Evolutionary conservation across 2,113 vertebrate species (phyloP), one percentile per base, ranked within the genome.

Genomic region (Sylvietta virens): DNA sequence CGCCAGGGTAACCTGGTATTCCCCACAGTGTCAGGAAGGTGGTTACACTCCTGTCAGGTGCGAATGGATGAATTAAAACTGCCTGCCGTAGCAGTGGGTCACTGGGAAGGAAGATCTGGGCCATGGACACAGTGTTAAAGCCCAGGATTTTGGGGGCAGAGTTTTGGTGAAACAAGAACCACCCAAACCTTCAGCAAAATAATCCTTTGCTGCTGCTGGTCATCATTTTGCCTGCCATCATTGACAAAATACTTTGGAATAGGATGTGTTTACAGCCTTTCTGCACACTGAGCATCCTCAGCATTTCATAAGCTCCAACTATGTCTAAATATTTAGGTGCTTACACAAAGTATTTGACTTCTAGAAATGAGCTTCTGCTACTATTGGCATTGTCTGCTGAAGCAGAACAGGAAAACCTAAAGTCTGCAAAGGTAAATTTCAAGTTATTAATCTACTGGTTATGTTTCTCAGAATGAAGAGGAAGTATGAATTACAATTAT

Each of bases 401-500:
- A 81, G 61, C 21, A 84, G 44, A 79, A 70, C 11, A 7, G 61
- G 50, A 81, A 96, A 87, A 76, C 15, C 26, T 15, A 13, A n/a
- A 86, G 37, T 53, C 65, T 67, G 23, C 20, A 56, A 21, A 92
- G 81, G 65, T 92, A 81, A 84, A 79, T 81, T 81, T 91, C 31
- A 58, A 91, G 56, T 70, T 78, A 74, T 77, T 94, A 91, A 64
- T 40, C 42, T 71, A 60, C 13, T 71, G n/a, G 35, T 79, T 91
- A 16, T 60, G 13, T 84, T 92, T 81, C 40, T 86, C 27, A 85
- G 65, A 74, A 92, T 82, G 40, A 91, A 71, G 18, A 86, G 48
- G 18, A 70, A 60, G n/a, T 2, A 1, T 77, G 53, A 86, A 67
- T 71, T 84, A 33, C 24, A 84, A 30, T 47, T 40, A 66, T 66